A percentile compares a stretch with the other conserved stretches of the same genome.
Conservation (phyloP, 1,140 invertebrate species). For the Bombus waltoni region DNA sequence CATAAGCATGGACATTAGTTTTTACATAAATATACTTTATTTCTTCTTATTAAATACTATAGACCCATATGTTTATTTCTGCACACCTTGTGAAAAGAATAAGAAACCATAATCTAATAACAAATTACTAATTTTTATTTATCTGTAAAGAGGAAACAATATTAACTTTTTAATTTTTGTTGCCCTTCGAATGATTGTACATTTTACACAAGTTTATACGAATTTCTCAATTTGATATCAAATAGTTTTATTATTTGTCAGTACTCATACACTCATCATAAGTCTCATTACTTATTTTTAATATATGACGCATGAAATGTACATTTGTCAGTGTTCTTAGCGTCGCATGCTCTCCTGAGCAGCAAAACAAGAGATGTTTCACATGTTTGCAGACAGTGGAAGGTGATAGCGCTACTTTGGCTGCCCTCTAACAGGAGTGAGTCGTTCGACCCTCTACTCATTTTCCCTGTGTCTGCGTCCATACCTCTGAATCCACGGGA, state of each 20-base stretch:
- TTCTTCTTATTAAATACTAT: neutral
- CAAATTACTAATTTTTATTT: neutral
- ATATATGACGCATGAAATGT: conserved; percentile 77
- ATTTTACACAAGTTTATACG: neutral
- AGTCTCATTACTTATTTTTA: conserved; percentile 53
- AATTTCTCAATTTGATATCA: neutral
- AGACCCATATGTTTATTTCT: neutral
- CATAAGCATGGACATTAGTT: conserved; percentile 29
- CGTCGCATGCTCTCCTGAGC: conserved; percentile 76
- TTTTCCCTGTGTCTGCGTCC: conserved; percentile 76
- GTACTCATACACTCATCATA: conserved; percentile 6
- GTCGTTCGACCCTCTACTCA: conserved; percentile 74
- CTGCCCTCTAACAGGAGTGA: conserved; percentile 82
- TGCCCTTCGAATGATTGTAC: neutral
- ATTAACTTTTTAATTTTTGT: neutral
- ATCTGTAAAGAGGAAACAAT: neutral
- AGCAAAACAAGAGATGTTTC: conserved; percentile 77
- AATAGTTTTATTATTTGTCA: conserved; percentile 23
- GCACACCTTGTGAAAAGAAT: neutral
- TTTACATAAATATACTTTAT: conserved; percentile 13
- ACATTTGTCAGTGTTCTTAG: conserved; percentile 76
- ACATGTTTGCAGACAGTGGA: conserved; percentile 82
- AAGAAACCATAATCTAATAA: neutral
- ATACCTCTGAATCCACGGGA: conserved; percentile 69
- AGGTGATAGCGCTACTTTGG: conserved; percentile 81